Evolutionary conservation across 23 tunicate species (phyloP).

Genomic region (Styela plicata): DNA sequence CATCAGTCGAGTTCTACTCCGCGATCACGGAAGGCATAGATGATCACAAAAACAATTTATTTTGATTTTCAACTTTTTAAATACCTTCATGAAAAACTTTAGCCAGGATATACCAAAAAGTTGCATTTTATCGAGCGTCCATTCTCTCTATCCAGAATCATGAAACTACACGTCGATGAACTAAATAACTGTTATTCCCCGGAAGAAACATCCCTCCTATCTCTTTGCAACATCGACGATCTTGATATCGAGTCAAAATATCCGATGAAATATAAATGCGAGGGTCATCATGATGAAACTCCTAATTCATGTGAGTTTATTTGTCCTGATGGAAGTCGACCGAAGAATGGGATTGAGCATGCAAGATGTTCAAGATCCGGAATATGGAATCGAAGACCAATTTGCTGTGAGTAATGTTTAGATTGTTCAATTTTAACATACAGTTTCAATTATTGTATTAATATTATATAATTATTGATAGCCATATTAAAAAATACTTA

Average conservation of each 20-base stretch:
- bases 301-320: conserved; percentile 49
- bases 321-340: conserved; percentile 50
- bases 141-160: conserved; percentile 34
- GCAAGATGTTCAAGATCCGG: conserved; percentile 31
- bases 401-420: conserved; percentile 63
- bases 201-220: not conserved
- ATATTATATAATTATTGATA: no score
- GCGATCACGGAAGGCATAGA: no score
- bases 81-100: no score
- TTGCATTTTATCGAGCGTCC: no score
- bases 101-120: no score
- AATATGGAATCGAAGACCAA: conserved; percentile 36
- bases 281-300: conserved; percentile 9
- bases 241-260: conserved; percentile 13
- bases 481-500: no score
- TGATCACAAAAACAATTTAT: no score
- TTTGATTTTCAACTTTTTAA: no score
- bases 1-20: no score
- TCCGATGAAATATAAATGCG: conserved; percentile 39
- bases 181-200: conserved; percentile 40
- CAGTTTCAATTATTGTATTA: no score
- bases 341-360: conserved; percentile 32
- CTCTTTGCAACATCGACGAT: conserved; percentile 38
- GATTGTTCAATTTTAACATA: no score
- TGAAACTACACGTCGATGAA: conserved; percentile 23